Percentiles rank a stretch among this genome's conserved stretches.
phyloP scores from a whole-genome alignment of 2,113 vertebrate species.

The Orcinus orca region DNA sequence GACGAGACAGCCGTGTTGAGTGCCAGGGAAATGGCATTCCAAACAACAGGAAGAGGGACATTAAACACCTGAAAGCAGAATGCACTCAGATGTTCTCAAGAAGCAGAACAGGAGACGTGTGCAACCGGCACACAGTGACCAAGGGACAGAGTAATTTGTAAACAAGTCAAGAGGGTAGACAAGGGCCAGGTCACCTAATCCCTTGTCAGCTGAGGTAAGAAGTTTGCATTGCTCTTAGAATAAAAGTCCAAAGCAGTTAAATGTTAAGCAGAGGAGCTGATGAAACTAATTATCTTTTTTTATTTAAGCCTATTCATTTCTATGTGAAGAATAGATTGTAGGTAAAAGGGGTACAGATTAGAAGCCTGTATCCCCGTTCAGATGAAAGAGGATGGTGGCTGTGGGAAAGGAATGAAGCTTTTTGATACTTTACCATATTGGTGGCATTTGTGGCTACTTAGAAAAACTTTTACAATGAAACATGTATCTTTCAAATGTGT shows the following conservation, averaged over 20 bases:
- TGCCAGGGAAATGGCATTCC: background rate
- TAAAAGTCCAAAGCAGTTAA: background rate
- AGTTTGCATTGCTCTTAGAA: background rate
- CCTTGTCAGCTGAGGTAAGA: background rate
- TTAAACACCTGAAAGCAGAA: background rate
- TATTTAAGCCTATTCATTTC: background rate
- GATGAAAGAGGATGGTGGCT: background rate
- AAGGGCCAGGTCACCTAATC: background rate
- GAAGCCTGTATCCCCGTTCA: background rate
- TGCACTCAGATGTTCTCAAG: background rate
- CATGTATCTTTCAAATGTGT: background rate
- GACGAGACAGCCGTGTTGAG: background rate
- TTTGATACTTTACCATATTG: background rate
- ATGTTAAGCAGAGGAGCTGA: background rate
- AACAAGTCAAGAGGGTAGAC: background rate
- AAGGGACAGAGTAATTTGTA: background rate
- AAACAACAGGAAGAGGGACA: background rate
- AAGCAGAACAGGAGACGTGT: background rate
- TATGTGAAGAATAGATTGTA: background rate
- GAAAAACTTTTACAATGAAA: slow-evolving; percentile 1
- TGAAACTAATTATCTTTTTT: background rate
- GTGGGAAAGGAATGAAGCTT: background rate
- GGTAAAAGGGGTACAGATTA: background rate
- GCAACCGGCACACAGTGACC: background rate
- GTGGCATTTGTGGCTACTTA: background rate